These are phyloP conservation scores for Lacerta bilineata DNA, from an alignment of 2,797 vertebrate genomes.

Conservation along the genomic window DNA sequence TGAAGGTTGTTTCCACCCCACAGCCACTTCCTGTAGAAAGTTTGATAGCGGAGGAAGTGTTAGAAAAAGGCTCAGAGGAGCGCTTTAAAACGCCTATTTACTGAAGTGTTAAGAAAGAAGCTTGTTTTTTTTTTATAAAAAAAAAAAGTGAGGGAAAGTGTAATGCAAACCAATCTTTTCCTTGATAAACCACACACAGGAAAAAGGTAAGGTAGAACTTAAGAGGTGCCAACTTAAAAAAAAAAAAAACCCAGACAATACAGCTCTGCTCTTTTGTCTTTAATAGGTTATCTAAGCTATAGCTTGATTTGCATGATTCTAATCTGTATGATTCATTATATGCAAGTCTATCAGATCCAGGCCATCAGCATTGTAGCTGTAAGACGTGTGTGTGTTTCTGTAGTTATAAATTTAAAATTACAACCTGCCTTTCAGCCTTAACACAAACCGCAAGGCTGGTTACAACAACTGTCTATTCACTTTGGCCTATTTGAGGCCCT, in stretches of 20 bases:
- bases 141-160: background rate
- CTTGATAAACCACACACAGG: background rate
- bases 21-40: slow-evolving; percentile 19
- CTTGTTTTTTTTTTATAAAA: background rate
- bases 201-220: background rate
- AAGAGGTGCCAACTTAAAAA: background rate
- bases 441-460: background rate
- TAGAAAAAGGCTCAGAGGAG: slow-evolving; percentile 54
- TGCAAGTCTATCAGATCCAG: background rate
- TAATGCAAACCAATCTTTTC: background rate
- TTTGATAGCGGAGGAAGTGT: slow-evolving; percentile 30
- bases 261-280: background rate
- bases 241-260: background rate
- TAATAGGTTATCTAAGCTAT: background rate
- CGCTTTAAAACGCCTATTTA: slow-evolving; percentile 36
- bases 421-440: background rate
- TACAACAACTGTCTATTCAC: background rate
- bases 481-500: no score
- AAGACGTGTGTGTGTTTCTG: background rate
- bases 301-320: background rate
- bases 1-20: slow-evolving; percentile 26
- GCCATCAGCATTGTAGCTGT: background rate
- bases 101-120: slow-evolving; percentile 36
- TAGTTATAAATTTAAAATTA: background rate
- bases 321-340: background rate